Evolutionary conservation across 2,888 invertebrate species (phyloP), one percentile per base, ranked within the genome.

Genomic region (Apamea sordens): DNA sequence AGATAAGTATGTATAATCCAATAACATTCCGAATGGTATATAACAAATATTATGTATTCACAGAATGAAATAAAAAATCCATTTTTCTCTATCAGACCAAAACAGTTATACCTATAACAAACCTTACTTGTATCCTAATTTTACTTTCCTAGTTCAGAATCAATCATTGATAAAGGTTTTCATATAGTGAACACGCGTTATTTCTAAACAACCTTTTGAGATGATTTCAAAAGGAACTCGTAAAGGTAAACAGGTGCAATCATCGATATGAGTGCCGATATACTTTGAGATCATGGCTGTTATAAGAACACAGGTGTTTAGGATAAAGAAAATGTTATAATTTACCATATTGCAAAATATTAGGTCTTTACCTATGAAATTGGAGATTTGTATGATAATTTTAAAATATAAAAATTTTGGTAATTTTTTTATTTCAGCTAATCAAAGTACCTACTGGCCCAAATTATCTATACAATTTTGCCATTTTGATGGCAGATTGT

Each of bases 111-210:
- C 50, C 50, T 21, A 21, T 44, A 36, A 41, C 50, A 53, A 47
- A 15, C 13, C n/a, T 44, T 10, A 21, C 24, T 1, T 32, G n/a
- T 56, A 50, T 59, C 56, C n/a, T 53, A 15, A n/a, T 50, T 53
- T 44, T 15, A 10, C 1, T 32, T 82, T 44, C 6, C 11, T 28
- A 1, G 8, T 36, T 32, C n/a, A 28, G 47, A 61, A 71, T 68
- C 65, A 71, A 67, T 67, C 53, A 56, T 63, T 10, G 10, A 18
- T 68, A 71, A 81, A 56, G 36, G 61, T 71, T 18, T 36, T n/a
- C 65, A 15, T 24, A 24, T 11, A 6, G 2, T 3, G 18, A 63
- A 61, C 68, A 11, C 24, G 1, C 24, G 10, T 53, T 64, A 61
- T 70, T 56, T 36, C 6, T 11, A 0, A 64, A 24, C 21, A 80